Percentiles rank a stretch among this genome's conserved stretches.
Conservation (phyloP, 2,888 invertebrate genomes). For the Priocnemis perturbator region DNA sequence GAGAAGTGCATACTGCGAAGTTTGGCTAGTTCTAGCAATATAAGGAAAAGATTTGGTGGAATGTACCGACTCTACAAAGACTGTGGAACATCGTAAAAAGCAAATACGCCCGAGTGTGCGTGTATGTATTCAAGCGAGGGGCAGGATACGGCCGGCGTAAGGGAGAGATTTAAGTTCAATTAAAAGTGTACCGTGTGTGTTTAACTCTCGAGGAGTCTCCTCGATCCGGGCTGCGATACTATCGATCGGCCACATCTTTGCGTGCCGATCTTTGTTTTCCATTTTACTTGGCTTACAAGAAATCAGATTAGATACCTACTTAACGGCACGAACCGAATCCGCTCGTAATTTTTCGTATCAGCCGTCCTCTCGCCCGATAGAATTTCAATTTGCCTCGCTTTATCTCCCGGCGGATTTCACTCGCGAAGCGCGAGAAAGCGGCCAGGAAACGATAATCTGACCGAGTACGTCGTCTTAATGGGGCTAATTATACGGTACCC, state of each 20-base stretch:
- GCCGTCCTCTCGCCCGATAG: constrained; percentile 12
- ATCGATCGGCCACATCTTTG: constrained; percentile 48
- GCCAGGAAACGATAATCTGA: no score
- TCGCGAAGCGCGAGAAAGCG: no score
- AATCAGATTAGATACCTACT: constrained; percentile 42
- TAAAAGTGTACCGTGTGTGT: constrained; percentile 33
- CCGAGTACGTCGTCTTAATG: no score
- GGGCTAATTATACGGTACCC: no score
- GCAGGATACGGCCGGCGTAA: constrained; percentile 15
- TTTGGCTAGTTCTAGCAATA: no score
- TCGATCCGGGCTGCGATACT: constrained; percentile 6
- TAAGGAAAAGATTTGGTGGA: no score
- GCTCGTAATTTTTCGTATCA: constrained; percentile 38
- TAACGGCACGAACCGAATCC: constrained; percentile 29
- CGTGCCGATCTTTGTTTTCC: constrained; percentile 52
- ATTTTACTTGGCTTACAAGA: constrained; percentile 28
- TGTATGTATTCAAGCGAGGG: background rate
- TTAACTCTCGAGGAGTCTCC: constrained; percentile 14
- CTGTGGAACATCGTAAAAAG: background rate
- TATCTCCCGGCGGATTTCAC: no score
- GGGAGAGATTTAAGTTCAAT: constrained; percentile 43
- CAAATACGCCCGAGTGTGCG: background rate
- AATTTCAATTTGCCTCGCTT: constrained; percentile 18
- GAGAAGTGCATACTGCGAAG: no score
- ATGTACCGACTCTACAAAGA: no score